Percentiles rank a stretch among this genome's conserved stretches.
Conservation (phyloP, 2,113 vertebrate genomes). For the Eonycteris spelaea region DNA sequence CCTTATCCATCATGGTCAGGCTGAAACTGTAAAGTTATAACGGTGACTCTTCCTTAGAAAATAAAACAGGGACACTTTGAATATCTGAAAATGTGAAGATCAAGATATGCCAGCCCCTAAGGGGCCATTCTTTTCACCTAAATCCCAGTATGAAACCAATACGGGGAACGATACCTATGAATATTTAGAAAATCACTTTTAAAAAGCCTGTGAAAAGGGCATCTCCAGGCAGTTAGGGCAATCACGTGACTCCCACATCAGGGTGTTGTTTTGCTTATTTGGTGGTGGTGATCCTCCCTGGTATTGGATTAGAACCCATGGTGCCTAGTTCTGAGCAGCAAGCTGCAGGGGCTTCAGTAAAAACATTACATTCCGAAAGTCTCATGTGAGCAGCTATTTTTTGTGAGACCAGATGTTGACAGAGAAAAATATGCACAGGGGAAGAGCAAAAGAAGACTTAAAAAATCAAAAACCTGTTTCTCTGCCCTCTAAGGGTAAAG, state of each 20-base stretch:
- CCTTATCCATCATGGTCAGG: neutral
- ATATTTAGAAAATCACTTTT: neutral
- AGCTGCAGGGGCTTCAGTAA: neutral
- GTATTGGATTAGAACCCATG: neutral
- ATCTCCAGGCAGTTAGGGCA: neutral
- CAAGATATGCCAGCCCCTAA: neutral
- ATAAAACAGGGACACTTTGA: neutral
- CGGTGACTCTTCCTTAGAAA: neutral
- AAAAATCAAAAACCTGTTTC: neutral
- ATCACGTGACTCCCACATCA: no score
- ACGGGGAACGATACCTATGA: neutral
- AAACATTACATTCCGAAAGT: neutral
- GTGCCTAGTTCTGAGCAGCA: neutral
- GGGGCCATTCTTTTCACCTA: neutral
- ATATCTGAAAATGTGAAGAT: neutral
- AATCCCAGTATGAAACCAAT: neutral
- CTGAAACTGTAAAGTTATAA: neutral
- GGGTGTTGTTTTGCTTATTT: neutral
- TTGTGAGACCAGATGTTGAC: slow-evolving; percentile 15
- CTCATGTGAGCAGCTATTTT: slow-evolving; percentile 27
- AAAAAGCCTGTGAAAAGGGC: neutral
- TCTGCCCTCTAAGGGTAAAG: neutral
- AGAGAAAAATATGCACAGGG: neutral
- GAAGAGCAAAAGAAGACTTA: neutral
- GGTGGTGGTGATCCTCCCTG: neutral